Base-by-base conservation (phyloP, 1,140 invertebrate species). In the Tenebrio molitor region DNA sequence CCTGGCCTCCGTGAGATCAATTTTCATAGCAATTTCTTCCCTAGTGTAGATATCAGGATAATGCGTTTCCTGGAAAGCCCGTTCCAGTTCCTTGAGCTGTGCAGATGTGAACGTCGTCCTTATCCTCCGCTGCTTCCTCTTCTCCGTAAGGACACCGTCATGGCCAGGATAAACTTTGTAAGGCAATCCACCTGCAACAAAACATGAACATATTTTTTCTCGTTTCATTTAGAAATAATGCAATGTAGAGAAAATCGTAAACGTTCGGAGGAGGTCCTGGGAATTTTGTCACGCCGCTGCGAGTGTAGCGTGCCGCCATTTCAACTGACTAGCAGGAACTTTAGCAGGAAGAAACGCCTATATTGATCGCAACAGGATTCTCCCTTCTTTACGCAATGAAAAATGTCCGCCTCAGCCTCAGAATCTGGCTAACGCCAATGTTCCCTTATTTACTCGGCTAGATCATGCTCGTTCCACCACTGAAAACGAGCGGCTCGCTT, bases 21-120 rank as follows among this genome's bases (percentile, higher is more conserved):
- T 97, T 85, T 97, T 97, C 91, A 97, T 95, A 21, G 97, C 97
- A 74, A 99, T 97, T 84, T 99, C 97, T 84, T 99, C 97, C 74
- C 97, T 87, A n/a, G 96, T 98, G 84, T 99, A 99, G 79, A 99
- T 99, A 84, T 99, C 97, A 8, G 97, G 97, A 86, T 99, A 99
- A 84, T 99, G 97, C 3, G 97, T 99, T 83, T 98, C 96, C 84
- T 95, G 92, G 84, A 99, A 99, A 71, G 97, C 95, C 81, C 95
- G 88, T 86, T 99, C 97, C 72, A 99, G 85, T 84, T 99, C 97
- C 84, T 97, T 98, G 29, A 98, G 88, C 84, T 99, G 97, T 16
- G 93, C 94, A 14, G 95, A 97, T 6, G 97, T 98, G 84, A 99
- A 99, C 0, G 97, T 99, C 15, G 97, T 99, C 74, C 97, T 87